Conservation (phyloP, 2,888 invertebrate genomes). For the Lycia hirtaria region DNA sequence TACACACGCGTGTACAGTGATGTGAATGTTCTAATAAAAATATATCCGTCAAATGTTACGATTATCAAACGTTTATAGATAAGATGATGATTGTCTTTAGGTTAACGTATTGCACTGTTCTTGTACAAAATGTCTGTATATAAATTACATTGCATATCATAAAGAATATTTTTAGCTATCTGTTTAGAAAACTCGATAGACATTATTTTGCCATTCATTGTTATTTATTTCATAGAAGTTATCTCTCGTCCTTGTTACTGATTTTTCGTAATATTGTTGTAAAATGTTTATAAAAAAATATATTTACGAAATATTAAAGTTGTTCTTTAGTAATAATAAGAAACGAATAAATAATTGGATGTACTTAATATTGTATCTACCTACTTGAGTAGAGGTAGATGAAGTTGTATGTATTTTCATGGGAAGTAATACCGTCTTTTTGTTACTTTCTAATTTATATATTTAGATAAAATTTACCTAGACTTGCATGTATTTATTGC, state of each 20-base stretch:
- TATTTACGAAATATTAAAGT: conserved; percentile 69
- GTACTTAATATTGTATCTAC: conserved; percentile 51
- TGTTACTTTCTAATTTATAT: neutral
- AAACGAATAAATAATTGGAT: conserved; percentile 62
- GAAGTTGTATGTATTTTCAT: conserved; percentile 41
- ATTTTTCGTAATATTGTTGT: conserved; percentile 75
- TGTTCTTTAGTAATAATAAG: conserved; percentile 66
- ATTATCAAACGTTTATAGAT: neutral
- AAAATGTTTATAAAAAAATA: conserved; percentile 77
- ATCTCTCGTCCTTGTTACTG: conserved; percentile 66
- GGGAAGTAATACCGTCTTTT: conserved; percentile 68
- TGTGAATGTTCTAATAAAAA: too few relatives aligned
- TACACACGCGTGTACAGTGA: too few relatives aligned
- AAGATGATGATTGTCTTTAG: conserved; percentile 2
- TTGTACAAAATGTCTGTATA: conserved; percentile 69
- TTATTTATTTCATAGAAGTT: conserved; percentile 37
- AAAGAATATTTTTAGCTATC: conserved; percentile 45
- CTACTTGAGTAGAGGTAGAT: conserved; percentile 54
- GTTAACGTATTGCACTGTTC: conserved; percentile 37
- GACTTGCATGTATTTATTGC: too few relatives aligned
- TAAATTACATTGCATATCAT: conserved; percentile 78
- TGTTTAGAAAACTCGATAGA: conserved; percentile 40
- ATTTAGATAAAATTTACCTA: neutral
- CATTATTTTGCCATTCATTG: conserved; percentile 34
- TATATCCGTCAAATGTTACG: too few relatives aligned